Conservation (phyloP, 2,888 invertebrate species). For the Cantharis rustica region DNA sequence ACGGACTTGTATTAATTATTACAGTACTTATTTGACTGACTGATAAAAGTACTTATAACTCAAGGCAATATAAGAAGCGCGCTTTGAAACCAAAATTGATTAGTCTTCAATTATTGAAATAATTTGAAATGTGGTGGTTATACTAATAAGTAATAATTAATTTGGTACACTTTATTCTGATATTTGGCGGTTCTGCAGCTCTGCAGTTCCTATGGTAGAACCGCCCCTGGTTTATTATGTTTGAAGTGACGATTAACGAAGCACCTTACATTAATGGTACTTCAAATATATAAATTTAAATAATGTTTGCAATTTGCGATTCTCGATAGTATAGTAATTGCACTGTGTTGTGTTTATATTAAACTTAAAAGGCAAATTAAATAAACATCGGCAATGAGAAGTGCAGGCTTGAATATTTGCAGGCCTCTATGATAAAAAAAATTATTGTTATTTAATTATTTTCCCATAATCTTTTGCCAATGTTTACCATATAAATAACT, state of each 20-base stretch:
- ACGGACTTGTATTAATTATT: too few relatives aligned
- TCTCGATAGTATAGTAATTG: neutral
- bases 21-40: too few relatives aligned
- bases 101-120: too few relatives aligned
- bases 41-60: too few relatives aligned
- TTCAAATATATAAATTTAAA: neutral
- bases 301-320: neutral
- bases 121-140: too few relatives aligned
- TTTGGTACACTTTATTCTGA: too few relatives aligned
- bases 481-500: neutral
- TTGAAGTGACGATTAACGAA: neutral
- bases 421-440: neutral
- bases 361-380: neutral
- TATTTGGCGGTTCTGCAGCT: too few relatives aligned
- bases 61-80: too few relatives aligned
- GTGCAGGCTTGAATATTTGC: neutral
- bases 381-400: neutral
- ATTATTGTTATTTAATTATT: neutral
- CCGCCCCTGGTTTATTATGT: too few relatives aligned
- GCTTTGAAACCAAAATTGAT: too few relatives aligned
- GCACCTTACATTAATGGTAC: neutral
- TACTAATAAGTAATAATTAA: too few relatives aligned
- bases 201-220: too few relatives aligned
- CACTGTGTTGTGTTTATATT: neutral
- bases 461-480: neutral